A percentile compares a stretch with the other conserved stretches of the same genome.
Conservation (phyloP, 2,888 invertebrate species). For the Drosophila pseudotakahashii region DNA sequence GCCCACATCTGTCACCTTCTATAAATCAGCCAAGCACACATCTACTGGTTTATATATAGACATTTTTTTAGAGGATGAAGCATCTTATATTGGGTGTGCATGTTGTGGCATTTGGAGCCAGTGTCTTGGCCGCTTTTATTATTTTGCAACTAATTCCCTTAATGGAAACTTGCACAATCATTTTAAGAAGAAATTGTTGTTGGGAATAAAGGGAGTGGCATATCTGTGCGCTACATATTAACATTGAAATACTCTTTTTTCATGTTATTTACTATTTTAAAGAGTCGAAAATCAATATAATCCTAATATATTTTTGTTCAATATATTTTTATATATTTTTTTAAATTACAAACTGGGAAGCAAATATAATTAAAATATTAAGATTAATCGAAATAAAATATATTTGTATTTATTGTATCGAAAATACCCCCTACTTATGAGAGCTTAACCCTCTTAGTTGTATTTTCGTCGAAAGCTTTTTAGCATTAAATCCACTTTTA, state of each 20-base stretch:
- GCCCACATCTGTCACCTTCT: constrained; percentile 79
- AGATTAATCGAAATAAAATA: too few relatives aligned
- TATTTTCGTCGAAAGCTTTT: not conserved
- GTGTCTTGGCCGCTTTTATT: constrained; percentile 50
- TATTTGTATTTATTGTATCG: too few relatives aligned
- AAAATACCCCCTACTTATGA: not conserved
- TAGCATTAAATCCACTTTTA: constrained; percentile 9
- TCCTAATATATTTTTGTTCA: too few relatives aligned
- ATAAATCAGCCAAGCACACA: constrained; percentile 67
- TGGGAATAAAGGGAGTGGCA: constrained; percentile 20
- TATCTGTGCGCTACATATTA: not conserved
- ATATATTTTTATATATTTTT: too few relatives aligned
- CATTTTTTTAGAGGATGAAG: constrained; percentile 12
- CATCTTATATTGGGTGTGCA: constrained; percentile 32
- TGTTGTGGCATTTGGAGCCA: constrained; percentile 44
- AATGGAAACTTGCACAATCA: constrained; percentile 77
- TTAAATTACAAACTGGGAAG: too few relatives aligned
- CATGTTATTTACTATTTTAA: too few relatives aligned
- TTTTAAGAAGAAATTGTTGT: constrained; percentile 51
- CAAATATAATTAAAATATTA: too few relatives aligned
- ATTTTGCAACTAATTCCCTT: constrained; percentile 74
- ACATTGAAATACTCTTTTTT: not conserved
- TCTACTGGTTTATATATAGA: constrained; percentile 1
- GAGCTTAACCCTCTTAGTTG: not conserved
- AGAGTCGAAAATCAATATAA: too few relatives aligned